Conservation (phyloP, 1,140 invertebrate species). For the Anadara kagoshimensis region DNA sequence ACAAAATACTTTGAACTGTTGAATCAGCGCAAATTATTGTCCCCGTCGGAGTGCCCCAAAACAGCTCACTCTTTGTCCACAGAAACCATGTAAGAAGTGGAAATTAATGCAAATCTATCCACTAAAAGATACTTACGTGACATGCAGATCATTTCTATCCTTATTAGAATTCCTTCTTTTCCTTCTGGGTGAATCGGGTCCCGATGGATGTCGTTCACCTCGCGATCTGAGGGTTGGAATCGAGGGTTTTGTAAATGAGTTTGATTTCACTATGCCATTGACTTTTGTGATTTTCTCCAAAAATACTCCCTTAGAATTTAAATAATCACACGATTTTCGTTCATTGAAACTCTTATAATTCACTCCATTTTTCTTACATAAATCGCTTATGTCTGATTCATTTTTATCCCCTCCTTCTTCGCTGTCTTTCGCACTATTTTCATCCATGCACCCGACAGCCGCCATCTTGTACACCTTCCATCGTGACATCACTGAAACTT, state of each 20-base stretch:
- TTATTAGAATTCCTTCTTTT: constrained; percentile 43
- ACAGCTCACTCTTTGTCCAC: no score
- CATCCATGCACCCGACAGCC: constrained; percentile 59
- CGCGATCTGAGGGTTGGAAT: constrained; percentile 59
- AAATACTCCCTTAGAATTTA: constrained; percentile 34
- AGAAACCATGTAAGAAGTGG: no score
- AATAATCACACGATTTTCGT: constrained; percentile 44
- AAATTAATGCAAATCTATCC: no score
- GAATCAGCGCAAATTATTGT: no score
- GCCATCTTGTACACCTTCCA: constrained; percentile 65
- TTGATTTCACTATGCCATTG: constrained; percentile 41
- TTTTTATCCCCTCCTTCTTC: constrained; percentile 40
- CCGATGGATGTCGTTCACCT: constrained; percentile 42
- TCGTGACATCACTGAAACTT: constrained; percentile 54
- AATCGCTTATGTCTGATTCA: constrained; percentile 37
- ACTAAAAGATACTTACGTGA: constrained; percentile 33
- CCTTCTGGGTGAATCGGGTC: constrained; percentile 35
- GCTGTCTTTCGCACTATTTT: constrained; percentile 50
- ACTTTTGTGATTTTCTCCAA: constrained; percentile 34
- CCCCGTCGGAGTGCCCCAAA: no score
- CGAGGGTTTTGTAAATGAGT: constrained; percentile 57
- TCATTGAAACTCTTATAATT: constrained; percentile 44
- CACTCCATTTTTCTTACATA: constrained; percentile 57
- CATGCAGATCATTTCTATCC: constrained; percentile 35
- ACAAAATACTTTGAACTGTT: no score